phyloP scores from a whole-genome alignment of 1,140 invertebrate species.

The Nomia melanderi region DNA sequence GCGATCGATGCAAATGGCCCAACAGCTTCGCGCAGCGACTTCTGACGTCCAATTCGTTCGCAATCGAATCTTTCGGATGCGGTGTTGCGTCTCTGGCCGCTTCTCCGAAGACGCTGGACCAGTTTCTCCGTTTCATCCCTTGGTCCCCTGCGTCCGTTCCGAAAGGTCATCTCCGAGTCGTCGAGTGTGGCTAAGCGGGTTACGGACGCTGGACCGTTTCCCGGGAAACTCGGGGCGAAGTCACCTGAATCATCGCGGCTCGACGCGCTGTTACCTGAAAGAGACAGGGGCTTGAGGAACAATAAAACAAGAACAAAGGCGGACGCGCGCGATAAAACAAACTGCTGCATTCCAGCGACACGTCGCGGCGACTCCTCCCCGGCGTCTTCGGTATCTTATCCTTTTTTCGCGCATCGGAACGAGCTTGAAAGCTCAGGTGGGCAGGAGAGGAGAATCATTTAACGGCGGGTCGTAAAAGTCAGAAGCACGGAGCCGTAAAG shows the following conservation, averaged over 20 bases:
- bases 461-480: constrained; percentile 58
- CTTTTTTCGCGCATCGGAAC: not conserved
- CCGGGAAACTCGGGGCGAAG: not conserved
- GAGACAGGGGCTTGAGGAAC: not conserved
- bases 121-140: constrained; percentile 3
- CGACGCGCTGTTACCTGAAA: not conserved
- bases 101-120: constrained; percentile 18
- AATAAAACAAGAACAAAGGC: too few species aligned
- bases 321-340: too few species aligned
- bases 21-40: not conserved
- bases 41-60: not conserved
- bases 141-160: not conserved
- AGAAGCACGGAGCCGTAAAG: constrained; percentile 26
- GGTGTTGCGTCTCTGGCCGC: constrained; percentile 48
- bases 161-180: constrained; percentile 35
- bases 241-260: not conserved
- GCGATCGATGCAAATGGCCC: too few species aligned
- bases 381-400: too few species aligned
- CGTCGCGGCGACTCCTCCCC: not conserved
- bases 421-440: constrained; percentile 8
- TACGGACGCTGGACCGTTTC: not conserved
- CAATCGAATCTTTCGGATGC: constrained; percentile 49
- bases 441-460: constrained; percentile 26
- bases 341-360: not conserved
- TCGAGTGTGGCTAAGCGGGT: constrained; percentile 27